These are phyloP conservation scores for Nesospiza acunhae DNA, from an alignment of 2,113 vertebrate genomes.

Conservation along the genomic window DNA sequence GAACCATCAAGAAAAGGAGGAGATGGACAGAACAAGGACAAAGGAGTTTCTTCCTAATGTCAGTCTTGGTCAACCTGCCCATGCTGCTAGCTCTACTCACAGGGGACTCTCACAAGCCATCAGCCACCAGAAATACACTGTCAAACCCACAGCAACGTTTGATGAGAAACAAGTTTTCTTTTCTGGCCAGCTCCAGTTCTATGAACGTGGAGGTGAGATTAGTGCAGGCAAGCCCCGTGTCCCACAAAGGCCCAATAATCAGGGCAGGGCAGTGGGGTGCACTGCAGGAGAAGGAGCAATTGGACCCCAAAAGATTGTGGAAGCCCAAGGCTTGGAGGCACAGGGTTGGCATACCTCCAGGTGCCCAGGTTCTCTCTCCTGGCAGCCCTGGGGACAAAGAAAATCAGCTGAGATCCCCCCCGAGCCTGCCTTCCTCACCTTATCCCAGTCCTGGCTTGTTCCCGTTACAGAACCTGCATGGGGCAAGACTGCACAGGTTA, in stretches of 20 bases:
- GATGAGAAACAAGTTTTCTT: not conserved
- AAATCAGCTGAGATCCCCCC: not conserved
- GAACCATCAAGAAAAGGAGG: not conserved
- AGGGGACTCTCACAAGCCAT: not conserved
- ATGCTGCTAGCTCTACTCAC: fast-evolving
- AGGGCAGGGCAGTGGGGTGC: not conserved
- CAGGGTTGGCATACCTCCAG: not conserved
- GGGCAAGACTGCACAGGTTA: not conserved
- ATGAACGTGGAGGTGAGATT: not conserved
- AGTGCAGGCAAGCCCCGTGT: not conserved
- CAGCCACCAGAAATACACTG: not conserved
- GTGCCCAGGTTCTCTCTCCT: not conserved
- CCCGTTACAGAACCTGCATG: fast-evolving
- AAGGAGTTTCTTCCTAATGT: not conserved
- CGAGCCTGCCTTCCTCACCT: not conserved
- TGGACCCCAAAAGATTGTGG: not conserved
- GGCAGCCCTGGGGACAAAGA: not conserved
- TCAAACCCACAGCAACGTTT: not conserved
- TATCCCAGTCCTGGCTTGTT: not conserved
- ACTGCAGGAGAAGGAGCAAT: not conserved
- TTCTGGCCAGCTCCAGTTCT: not conserved
- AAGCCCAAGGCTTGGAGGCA: not conserved
- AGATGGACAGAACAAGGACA: not conserved
- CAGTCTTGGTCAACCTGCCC: not conserved
- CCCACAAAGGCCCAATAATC: not conserved